Base-by-base conservation (phyloP, 2,888 invertebrate species). In the Drosophila incognita region DNA sequence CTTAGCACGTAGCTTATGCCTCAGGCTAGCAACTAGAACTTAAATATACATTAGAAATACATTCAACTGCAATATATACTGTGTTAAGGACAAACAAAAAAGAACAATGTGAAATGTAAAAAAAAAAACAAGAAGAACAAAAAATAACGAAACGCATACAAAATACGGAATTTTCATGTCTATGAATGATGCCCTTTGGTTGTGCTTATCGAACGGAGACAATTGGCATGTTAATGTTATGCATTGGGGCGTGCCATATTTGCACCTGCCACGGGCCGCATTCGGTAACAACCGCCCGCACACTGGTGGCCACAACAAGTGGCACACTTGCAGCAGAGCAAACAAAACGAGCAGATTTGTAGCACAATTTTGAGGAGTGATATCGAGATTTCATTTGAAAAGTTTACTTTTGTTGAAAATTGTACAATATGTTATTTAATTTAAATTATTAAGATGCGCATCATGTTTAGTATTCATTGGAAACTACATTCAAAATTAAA, bases 151-250 rank as follows among this genome's bases (percentile, higher is more conserved):
- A 78, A 21, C 51, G 57, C 49, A 40, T 36, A 52, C 56, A 58
- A 24, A 52, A 24, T 54, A 73, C 62, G 67, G 24, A 54, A 61
- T 69, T 57, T 35, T 61, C 35, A 65, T 42, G 56, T 61, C 42
- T 49, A 35, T 60, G 53, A 15, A 21, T 54, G 24, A 31, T 38
- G 31, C 46, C 61, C 51, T 65, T 79, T 59, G 38, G 36, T n/a
- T 27, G 65, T 56, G 62, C 42, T 57, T 61, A 69, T 79, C 52
- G 61, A 52, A 21, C 46, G n/a, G 29, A 48, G 57, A 21, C 63
- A 69, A 78, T 74, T 81, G 74, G 48, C 69, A 69, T 69, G 61
- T 69, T 74, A 78, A 69, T 78, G 56, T 64, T 65, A 77, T 81
- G 78, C 73, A 81, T 77, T 77, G 63, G 62, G 81, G 81, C 63